These are phyloP conservation scores for Bovichtus variegatus DNA, from an alignment of 2,797 vertebrate genomes.

Conservation along the genomic window DNA sequence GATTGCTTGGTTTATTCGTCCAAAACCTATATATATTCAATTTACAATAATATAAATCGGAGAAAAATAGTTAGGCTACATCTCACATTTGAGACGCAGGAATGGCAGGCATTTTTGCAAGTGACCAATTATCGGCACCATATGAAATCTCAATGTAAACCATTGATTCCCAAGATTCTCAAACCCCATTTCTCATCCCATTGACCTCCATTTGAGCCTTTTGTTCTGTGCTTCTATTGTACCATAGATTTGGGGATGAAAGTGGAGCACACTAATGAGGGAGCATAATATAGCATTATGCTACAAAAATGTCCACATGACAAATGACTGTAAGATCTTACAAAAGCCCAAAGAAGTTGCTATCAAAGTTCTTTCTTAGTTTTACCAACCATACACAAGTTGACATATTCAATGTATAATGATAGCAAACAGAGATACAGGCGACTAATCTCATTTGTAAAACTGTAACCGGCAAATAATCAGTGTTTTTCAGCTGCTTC, in stretches of 20 bases:
- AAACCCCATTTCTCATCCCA: neutral
- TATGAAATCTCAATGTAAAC: neutral
- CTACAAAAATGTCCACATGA: neutral
- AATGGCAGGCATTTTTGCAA: too few species aligned
- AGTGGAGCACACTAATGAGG: slow-evolving; percentile 22
- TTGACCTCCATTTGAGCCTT: slow-evolving; percentile 3
- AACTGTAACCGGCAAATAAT: neutral
- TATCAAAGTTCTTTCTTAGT: neutral
- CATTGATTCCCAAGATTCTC: neutral
- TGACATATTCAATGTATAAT: neutral
- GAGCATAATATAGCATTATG: neutral
- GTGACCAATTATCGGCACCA: too few species aligned
- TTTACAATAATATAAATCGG: neutral
- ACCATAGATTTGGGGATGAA: neutral
- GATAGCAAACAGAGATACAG: neutral
- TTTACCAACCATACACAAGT: neutral
- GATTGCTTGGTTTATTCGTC: neutral
- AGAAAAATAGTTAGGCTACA: neutral
- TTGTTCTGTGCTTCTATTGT: slow-evolving; percentile 13
- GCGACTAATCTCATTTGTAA: neutral
- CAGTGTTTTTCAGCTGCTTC: neutral
- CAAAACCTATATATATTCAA: neutral
- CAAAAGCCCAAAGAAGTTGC: neutral
- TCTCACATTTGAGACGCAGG: neutral
- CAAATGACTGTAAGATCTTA: neutral